These are phyloP conservation scores for Philypnodon macrostomus DNA, from an alignment of 2,797 vertebrate genomes.

Conservation along the genomic window DNA sequence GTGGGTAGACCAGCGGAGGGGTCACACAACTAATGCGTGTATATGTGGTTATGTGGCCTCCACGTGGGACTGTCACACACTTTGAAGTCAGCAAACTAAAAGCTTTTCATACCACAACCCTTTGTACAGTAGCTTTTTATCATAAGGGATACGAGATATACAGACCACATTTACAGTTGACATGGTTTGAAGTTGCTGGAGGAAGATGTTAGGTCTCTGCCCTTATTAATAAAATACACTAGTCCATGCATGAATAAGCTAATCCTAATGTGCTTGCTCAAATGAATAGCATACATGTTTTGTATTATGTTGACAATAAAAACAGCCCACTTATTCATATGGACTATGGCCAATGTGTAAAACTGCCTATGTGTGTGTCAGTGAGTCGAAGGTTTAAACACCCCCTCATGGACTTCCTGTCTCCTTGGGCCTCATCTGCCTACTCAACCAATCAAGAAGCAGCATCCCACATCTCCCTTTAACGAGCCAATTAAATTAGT, in stretches of 20 bases:
- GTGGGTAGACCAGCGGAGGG: conserved; percentile 42
- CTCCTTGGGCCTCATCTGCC: conserved; percentile 48
- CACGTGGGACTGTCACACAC: conserved; percentile 9
- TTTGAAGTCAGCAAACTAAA: conserved; percentile 48
- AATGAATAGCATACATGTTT: conserved; percentile 8
- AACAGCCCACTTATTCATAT: background rate
- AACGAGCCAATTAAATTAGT: conserved; percentile 68
- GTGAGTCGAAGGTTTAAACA: conserved; percentile 32
- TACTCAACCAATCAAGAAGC: conserved; percentile 64
- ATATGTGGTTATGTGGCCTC: conserved; percentile 13
- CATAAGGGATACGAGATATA: background rate
- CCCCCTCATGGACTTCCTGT: conserved; percentile 36
- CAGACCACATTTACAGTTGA: conserved; percentile 7
- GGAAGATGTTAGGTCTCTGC: conserved; percentile 28
- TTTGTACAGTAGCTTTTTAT: background rate
- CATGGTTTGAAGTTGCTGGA: background rate
- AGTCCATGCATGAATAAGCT: conserved; percentile 39
- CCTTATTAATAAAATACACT: conserved; percentile 63
- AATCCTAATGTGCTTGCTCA: conserved; percentile 15
- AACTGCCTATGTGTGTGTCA: background rate
- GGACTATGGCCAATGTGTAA: conserved; percentile 8
- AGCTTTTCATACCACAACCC: conserved; percentile 25
- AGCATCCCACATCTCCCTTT: conserved; percentile 51
- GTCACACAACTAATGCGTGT: conserved; percentile 23
- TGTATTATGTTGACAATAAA: conserved; percentile 3